A percentile compares a stretch with the other conserved stretches of the same genome.
Conservation (phyloP, 1,140 invertebrate genomes). For the Caenorhabditis brenneri region DNA sequence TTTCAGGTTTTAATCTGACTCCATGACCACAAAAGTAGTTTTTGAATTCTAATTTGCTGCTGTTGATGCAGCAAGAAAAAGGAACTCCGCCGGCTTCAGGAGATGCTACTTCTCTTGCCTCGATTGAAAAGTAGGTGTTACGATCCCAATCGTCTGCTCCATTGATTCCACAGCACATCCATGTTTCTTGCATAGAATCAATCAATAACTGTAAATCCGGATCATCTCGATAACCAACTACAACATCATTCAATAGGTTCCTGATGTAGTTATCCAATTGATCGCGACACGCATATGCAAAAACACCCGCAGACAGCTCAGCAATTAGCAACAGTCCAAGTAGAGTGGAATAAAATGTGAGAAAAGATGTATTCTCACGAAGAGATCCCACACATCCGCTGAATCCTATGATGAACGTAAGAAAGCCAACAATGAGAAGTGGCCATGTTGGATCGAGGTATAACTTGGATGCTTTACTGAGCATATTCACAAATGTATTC, state of each 20-base stretch:
- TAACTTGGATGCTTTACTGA: constrained; percentile 78
- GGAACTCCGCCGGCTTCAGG: constrained; percentile 95
- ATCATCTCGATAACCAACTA: constrained; percentile 84
- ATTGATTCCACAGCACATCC: constrained; percentile 96
- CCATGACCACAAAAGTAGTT: constrained; percentile 68
- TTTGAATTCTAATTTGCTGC: constrained; percentile 50
- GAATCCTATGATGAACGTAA: constrained; percentile 85
- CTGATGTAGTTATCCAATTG: constrained; percentile 65
- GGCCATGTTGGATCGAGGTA: constrained; percentile 93
- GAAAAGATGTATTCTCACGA: constrained; percentile 78
- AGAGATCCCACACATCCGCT: constrained; percentile 91
- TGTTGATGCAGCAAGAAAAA: constrained; percentile 86
- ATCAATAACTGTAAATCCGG: constrained; percentile 96
- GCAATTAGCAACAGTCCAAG: constrained; percentile 85
- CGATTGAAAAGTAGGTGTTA: constrained; percentile 85
- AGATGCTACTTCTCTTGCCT: constrained; percentile 73
- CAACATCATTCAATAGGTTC: constrained; percentile 67
- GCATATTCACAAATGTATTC: constrained; percentile 75
- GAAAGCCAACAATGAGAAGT: constrained; percentile 85
- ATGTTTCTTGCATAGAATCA: constrained; percentile 97
- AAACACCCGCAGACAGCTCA: constrained; percentile 86
- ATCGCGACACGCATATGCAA: constrained; percentile 77
- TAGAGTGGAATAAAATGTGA: constrained; percentile 89
- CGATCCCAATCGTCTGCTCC: constrained; percentile 92
- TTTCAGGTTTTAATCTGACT: constrained; percentile 55